Base-by-base conservation (phyloP, 2,113 vertebrate genomes). In the Podilymbus podiceps region DNA sequence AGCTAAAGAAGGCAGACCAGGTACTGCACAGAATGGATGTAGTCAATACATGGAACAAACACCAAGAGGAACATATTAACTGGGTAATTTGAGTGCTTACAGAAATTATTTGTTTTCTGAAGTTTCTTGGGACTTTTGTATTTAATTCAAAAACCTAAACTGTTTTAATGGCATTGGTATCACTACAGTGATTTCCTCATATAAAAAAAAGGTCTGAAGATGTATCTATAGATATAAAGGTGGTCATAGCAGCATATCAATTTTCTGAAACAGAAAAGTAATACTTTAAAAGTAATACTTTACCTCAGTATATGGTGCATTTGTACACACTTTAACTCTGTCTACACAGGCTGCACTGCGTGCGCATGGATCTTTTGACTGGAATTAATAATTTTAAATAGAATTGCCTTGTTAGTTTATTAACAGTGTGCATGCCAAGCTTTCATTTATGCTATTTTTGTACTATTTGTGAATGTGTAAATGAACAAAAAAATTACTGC, bases 361-460 rank as follows among this genome's bases (percentile, higher is more conserved):
- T 0, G 0, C 58, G 38, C 15, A 78, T 13, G 68, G 13, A 60
- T 8, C 5, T 83, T 90, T 38, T 9, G 12, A 63, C 0, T 44
- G 7, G 8, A 92, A 62, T 46, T 27, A 3, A 40, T 44, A 27
- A 14, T 72, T 88, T 47, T 38, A 64, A 38, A 64, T 14, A 30
- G 31, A 71, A 46, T 5, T 59, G 21, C 5, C 77, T 64, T 68
- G 9, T 16, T 75, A 38, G 15, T 73, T 88, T 73, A 52, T 31
- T 76, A 73, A n/a, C 12, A 59, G 33, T 16, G 11, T 47, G 8
- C 28, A 38, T 14, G 5, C 6, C 74, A 50, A 60, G 17, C 24
- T 50, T 85, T 63, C 42, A 23, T 75, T 78, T 80, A 24, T 31
- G 18, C 18, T 90, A 31, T 38, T 91, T 89, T 35, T 64, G 8